Conservation (phyloP, 2,113 vertebrate species). For the Siniperca chuatsi region DNA sequence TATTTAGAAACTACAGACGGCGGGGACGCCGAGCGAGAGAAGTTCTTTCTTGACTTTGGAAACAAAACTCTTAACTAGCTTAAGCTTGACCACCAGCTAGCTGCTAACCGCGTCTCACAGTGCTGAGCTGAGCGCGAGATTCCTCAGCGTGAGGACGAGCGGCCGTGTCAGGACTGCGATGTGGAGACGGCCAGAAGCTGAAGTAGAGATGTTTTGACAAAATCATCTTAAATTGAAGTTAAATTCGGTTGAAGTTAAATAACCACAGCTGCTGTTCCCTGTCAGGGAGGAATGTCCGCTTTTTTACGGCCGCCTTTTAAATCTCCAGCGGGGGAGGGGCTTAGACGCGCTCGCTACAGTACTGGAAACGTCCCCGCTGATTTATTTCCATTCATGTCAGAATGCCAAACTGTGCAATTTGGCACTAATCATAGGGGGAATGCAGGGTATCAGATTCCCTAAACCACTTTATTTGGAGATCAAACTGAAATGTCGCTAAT, state of each 20-base stretch:
- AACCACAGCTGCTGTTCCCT: conserved; percentile 23
- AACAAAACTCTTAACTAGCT: background rate
- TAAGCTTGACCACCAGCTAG: background rate
- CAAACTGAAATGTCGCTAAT: background rate
- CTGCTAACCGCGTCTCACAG: background rate
- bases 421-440: background rate
- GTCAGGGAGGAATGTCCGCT: background rate
- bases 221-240: background rate
- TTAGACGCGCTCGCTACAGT: background rate
- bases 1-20: background rate
- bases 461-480: conserved; percentile 4
- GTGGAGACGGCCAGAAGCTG: no score
- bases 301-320: no score
- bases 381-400: background rate
- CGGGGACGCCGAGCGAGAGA: background rate
- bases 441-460: background rate
- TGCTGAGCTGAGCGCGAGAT: no score
- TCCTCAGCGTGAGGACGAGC: no score
- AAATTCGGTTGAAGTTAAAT: no score
- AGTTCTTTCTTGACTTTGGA: background rate
- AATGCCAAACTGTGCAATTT: background rate
- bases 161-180: no score
- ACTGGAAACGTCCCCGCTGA: background rate
- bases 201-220: background rate
- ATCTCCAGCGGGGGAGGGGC: no score